Base-by-base conservation (phyloP, 92 coral and sea anemone species). In the Galaxea fascicularis region DNA sequence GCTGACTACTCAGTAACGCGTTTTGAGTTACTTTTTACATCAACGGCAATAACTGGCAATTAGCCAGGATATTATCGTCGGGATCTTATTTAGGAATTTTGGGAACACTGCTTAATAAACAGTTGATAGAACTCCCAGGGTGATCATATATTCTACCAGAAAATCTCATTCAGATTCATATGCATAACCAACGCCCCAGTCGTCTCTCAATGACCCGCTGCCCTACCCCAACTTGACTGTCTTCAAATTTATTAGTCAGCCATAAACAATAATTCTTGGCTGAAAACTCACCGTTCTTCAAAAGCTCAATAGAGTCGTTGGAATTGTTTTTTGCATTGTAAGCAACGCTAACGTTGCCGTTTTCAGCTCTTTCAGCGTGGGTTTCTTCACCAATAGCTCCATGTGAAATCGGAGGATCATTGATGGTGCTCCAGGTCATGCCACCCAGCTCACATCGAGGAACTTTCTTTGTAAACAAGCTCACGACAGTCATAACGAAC, bases 361-460 rank as follows among this genome's bases (percentile, higher is more conserved):
- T 66, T 53, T 79, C 84, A 15, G 3, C 51, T 49, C 67, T 79
- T 15, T 21, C 84, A 15, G 75, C n/a, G 0, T 35, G 52, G 12
- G 8, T 63, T 20, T 30, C 75, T 30, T 79, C 84, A 5, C 84
- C 84, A 31, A 79, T 79, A 24, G 84, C 49, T 12, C 95, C 93
- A 66, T 87, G 94, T 54, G 95, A 78, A 5, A 94, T 65, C 10
- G 95, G 98, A 15, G 91, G 95, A 6, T 94, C 98, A 13, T 94
- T 85, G 35, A 97, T 93, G 0, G 99, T 94, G 13, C 89, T 83
- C 99, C 99, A 97, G 14, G 99, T 97, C 69, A 97, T 86, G 21
- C 99, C 99, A 71, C 98, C 99, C 8, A 97, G 97, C 83, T 94
- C 94, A 44, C 93, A 97, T 65, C 93, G 95, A 11, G 99, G 98